Evolutionary conservation across 2,888 invertebrate genomes (phyloP), one percentile per base, ranked within the genome.

Genomic region (Adineta ricciae): DNA sequence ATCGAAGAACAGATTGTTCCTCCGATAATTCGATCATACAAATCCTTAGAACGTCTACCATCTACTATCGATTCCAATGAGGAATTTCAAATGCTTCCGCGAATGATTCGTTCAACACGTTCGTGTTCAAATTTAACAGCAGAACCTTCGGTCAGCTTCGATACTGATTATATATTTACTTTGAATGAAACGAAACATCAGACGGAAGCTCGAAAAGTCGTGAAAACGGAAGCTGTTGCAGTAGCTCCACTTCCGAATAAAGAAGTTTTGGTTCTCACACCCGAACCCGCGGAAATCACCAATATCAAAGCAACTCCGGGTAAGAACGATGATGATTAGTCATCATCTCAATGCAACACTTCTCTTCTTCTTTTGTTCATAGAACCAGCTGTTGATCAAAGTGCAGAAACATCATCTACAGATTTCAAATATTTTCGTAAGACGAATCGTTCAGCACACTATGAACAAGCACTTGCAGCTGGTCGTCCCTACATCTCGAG

Each of bases 121-220:
- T 78, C 78, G 14, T 78, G 78, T 41, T 78, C 78, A 38, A 14
- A 41, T 41, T 41, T 78, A 78, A 7, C 38, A n/a, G 16, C 38
- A 78, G 78, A 78, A n/a, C 5, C 19, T 16, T 9, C 14, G 0
- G 1, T 78, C n/a, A 21, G 41, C n/a, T 78, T 78, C 14, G 78
- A 78, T 41, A 78, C 78, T 9, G 32, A 19, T n/a, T n/a, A 78
- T 78, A 21, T 19, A 41, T 78, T 78, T 78, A 78, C 78, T 11
- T 41, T 78, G 24, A 24, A 21, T 78, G 78, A 78, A 78, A 38
- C 78, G 41, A 78, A 78, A 78, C 78, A 78, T 78, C 78, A 78
- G 41, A 78, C 41, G 14, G 32, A 32, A 2, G 64, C 64, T 64
- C 32, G 64, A 64, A 64, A 64, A 41, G 14, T 41, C 14, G n/a